Conservation (phyloP, 2,888 invertebrate genomes). For the Plusia festucae region DNA sequence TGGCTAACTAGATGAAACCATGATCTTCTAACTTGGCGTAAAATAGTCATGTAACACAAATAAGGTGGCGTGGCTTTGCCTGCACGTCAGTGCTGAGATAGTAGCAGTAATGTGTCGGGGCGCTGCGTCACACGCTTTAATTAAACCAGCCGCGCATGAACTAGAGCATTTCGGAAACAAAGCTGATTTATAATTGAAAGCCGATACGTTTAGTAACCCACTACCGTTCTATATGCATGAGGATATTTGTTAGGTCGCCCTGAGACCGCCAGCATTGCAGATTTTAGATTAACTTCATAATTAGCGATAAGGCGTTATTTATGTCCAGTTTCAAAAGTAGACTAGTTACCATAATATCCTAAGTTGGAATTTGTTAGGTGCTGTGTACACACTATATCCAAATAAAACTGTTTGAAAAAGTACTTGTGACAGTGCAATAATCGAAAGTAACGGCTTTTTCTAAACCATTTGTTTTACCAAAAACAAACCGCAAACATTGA, state of each 20-base stretch:
- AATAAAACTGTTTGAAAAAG: conserved; percentile 1
- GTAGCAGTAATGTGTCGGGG: conserved; percentile 46
- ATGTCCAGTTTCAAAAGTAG: no score
- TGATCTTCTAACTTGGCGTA: not conserved
- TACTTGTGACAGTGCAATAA: not conserved
- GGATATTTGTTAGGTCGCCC: conserved; percentile 41
- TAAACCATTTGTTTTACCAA: conserved; percentile 17
- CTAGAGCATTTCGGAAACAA: conserved; percentile 47
- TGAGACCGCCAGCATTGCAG: conserved; percentile 9
- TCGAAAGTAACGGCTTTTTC: conserved; percentile 1
- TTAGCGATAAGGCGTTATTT: not conserved
- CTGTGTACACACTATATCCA: not conserved
- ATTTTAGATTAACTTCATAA: conserved; percentile 35
- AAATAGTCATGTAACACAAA: conserved; percentile 3
- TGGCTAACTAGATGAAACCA: no score
- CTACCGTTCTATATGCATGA: conserved; percentile 52
- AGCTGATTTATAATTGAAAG: conserved; percentile 60
- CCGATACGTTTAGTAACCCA: conserved; percentile 54
- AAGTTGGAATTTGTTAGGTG: not conserved
- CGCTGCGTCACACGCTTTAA: conserved; percentile 58
- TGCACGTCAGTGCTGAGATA: conserved; percentile 59
- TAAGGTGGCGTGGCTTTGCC: conserved; percentile 29
- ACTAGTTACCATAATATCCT: not conserved
- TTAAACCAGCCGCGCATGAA: conserved; percentile 53
- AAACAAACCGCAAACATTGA: conserved; percentile 34